A percentile compares a stretch with the other conserved stretches of the same genome.
phyloP scores from a whole-genome alignment of 2,113 vertebrate genomes.

The Epinephelus fuscoguttatus region DNA sequence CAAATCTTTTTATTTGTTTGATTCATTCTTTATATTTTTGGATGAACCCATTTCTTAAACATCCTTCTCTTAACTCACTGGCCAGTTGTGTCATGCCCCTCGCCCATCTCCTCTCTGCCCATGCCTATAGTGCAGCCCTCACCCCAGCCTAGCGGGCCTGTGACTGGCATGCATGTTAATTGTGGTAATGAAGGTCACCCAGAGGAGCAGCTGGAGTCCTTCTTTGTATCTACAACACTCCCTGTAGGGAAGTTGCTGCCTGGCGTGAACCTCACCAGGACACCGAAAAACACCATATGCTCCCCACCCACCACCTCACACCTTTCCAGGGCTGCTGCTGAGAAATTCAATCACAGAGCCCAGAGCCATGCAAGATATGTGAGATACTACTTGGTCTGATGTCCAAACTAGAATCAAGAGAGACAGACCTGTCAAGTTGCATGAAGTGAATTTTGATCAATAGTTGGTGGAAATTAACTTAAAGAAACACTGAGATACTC shows the following conservation, averaged over 20 bases:
- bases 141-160: constrained; percentile 31
- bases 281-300: constrained; percentile 79
- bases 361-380: constrained; percentile 13
- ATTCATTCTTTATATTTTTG: background rate
- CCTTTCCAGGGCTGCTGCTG: constrained; percentile 50
- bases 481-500: background rate
- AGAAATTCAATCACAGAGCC: constrained; percentile 37
- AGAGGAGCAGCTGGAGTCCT: constrained; percentile 77
- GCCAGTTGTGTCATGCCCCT: constrained; percentile 5
- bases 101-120: background rate
- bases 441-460: background rate
- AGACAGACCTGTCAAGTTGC: background rate
- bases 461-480: background rate
- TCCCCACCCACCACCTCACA: constrained; percentile 63
- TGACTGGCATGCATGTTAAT: constrained; percentile 83
- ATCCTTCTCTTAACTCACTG: background rate
- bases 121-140: constrained; percentile 21
- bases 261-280: constrained; percentile 62
- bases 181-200: constrained; percentile 84
- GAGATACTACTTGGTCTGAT: constrained; percentile 1
- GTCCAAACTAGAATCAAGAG: background rate
- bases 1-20: background rate
- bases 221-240: constrained; percentile 75
- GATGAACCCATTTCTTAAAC: background rate
- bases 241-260: constrained; percentile 64